phyloP scores from a whole-genome alignment of 1,140 invertebrate species.

The Listronotus bonariensis region DNA sequence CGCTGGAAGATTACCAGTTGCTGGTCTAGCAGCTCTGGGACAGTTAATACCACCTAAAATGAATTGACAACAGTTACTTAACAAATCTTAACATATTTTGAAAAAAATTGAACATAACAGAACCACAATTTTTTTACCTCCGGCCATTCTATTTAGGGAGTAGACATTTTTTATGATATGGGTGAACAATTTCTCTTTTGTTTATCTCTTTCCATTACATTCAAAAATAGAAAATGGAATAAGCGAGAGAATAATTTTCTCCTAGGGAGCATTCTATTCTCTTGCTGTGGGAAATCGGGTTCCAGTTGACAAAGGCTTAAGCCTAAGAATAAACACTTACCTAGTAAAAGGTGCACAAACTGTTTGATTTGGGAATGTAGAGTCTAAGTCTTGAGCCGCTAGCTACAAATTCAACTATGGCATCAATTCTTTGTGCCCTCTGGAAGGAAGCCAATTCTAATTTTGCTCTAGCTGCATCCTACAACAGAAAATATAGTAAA shows the following conservation, averaged over 20 bases:
- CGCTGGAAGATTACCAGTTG: slow-evolving; percentile 67
- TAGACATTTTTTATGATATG: too few relatives aligned
- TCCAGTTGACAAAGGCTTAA: too few relatives aligned
- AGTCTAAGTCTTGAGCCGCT: slow-evolving; percentile 90
- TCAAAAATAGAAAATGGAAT: too few relatives aligned
- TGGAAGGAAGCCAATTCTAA: slow-evolving; percentile 91
- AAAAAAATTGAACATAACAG: too few relatives aligned
- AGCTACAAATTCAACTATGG: slow-evolving; percentile 93
- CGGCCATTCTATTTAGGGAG: too few relatives aligned
- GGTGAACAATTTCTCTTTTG: too few relatives aligned
- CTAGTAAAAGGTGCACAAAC: slow-evolving; percentile 93
- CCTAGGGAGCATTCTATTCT: too few relatives aligned
- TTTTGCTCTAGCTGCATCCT: slow-evolving; percentile 84
- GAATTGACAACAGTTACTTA: neutral
- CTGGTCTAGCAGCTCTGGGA: slow-evolving; percentile 78
- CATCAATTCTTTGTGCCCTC: slow-evolving; percentile 82
- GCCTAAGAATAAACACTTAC: slow-evolving; percentile 56
- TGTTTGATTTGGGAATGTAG: slow-evolving; percentile 94
- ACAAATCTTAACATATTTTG: neutral
- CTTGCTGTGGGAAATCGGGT: too few relatives aligned
- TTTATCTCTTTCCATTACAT: too few relatives aligned
- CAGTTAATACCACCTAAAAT: slow-evolving; percentile 75
- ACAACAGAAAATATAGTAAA: slow-evolving; percentile 9
- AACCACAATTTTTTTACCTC: too few relatives aligned
- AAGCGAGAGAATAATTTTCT: too few relatives aligned